A percentile compares a stretch with the other conserved stretches of the same genome.
Conservation (phyloP, 2,888 invertebrate species). For the Petrolisthes manimaculis region DNA sequence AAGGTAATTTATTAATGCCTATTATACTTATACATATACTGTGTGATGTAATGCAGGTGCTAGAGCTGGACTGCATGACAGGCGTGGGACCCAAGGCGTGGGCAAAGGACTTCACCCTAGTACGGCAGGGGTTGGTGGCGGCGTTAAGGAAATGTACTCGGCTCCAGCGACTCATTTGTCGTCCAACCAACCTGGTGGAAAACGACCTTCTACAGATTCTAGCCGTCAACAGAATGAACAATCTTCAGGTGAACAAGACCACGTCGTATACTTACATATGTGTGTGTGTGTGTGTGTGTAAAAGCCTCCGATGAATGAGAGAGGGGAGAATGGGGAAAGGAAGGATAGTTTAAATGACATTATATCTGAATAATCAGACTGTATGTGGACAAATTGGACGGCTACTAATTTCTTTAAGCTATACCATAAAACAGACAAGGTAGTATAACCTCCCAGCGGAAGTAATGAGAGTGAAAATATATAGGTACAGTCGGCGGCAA, state of each 20-base stretch:
- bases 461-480: too few relatives aligned
- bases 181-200: constrained; percentile 63
- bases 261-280: too few relatives aligned
- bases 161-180: constrained; percentile 49
- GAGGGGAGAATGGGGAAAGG: too few relatives aligned
- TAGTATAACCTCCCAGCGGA: too few relatives aligned
- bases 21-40: background rate
- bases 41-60: constrained; percentile 33
- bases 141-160: constrained; percentile 41
- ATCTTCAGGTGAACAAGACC: constrained; percentile 41
- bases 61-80: constrained; percentile 64
- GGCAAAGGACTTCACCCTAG: constrained; percentile 64
- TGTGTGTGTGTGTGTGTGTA: too few relatives aligned
- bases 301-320: too few relatives aligned
- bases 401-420: too few relatives aligned
- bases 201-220: constrained; percentile 57
- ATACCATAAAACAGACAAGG: too few relatives aligned
- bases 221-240: constrained; percentile 48
- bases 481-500: too few relatives aligned
- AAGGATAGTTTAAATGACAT: too few relatives aligned
- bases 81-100: constrained; percentile 65
- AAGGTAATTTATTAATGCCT: background rate
- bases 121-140: constrained; percentile 56
- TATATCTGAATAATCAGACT: too few relatives aligned
- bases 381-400: too few relatives aligned